Evolutionary conservation across 2,888 invertebrate genomes (phyloP), one percentile per base, ranked within the genome.

Genomic region (Kryphioiulus occultus): DNA sequence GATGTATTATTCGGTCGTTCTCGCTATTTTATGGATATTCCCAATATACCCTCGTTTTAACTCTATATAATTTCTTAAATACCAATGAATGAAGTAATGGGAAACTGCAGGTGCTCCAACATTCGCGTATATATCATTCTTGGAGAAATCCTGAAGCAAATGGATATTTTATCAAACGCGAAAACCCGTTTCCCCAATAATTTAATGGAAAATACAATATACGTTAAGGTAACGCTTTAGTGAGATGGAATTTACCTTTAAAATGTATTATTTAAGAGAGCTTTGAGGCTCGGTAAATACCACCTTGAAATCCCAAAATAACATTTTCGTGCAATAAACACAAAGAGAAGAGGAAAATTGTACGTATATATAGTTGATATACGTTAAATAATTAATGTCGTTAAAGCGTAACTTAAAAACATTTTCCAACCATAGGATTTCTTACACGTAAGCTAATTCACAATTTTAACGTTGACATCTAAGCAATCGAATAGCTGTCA

Each of bases 131-230:
- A n/a, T n/a, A 68, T 22, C n/a, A 68, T 68, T 68, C 68, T 1
- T 68, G 9, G 9, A 68, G 22, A 68, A 44, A 68, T 68, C 68
- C 68, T 68, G 10, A 22, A 22, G 68, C 22, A 68, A 68, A 68
- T 68, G 68, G 68, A 22, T 68, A 68, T 68, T 22, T 68, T 68
- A 68, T 68, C 68, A 68, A 68, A 22, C 68, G 68, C 68, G 68
- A 22, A 68, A 68, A 68, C 22, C 2, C 68, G 22, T 53, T 68
- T 68, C 10, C 59, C n/a, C n/a, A 9, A 68, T 9, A 68, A 68
- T 68, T 68, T 68, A 68, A 68, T 68, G 22, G 68, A 68, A 68
- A 68, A 68, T 22, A 26, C n/a, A 26, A 22, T 35, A 35, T 35
- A 35, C 35, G 0, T 4, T 59, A 59, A 59, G 19, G 7, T n/a